Evolutionary conservation across 2,888 invertebrate species (phyloP).

Genomic region (Zygogramma bicolorata): DNA sequence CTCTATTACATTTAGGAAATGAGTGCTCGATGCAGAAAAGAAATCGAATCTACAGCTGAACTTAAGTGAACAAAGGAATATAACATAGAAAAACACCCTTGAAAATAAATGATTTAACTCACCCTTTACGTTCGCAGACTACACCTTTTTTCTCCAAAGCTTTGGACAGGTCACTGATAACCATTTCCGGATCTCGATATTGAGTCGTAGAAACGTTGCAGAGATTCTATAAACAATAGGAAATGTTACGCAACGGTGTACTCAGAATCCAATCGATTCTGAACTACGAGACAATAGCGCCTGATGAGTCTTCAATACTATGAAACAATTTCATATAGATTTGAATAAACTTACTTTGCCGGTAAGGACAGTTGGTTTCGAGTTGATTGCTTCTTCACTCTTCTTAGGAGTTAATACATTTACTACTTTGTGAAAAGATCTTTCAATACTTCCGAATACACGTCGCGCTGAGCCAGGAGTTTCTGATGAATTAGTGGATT

Average conservation of each 20-base stretch:
- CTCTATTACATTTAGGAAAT: no score
- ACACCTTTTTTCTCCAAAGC: conserved; percentile 75
- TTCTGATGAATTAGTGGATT: conserved; percentile 19
- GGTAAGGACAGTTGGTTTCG: conserved; percentile 66
- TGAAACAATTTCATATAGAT: no score
- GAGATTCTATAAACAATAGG: conserved; percentile 67
- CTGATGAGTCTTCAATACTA: no score
- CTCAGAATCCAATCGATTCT: no score
- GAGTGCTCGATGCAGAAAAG: no score
- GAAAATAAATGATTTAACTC: no score
- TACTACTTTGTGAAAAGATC: conserved; percentile 75
- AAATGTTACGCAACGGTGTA: no score
- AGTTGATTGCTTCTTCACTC: conserved; percentile 52
- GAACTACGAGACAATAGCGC: no score
- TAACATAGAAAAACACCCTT: no score
- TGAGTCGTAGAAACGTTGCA: conserved; percentile 81
- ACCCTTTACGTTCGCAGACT: conserved; percentile 76
- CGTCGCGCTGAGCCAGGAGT: conserved; percentile 72
- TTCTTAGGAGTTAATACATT: conserved; percentile 77
- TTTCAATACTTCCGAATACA: conserved; percentile 77
- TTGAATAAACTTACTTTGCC: conserved; percentile 65
- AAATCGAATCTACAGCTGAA: no score
- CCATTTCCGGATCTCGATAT: conserved; percentile 74
- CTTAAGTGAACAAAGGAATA: no score
- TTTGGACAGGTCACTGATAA: conserved; percentile 72